Evolutionary conservation across 2,113 vertebrate species (phyloP).

Genomic region (Cephalophus harveyi): DNA sequence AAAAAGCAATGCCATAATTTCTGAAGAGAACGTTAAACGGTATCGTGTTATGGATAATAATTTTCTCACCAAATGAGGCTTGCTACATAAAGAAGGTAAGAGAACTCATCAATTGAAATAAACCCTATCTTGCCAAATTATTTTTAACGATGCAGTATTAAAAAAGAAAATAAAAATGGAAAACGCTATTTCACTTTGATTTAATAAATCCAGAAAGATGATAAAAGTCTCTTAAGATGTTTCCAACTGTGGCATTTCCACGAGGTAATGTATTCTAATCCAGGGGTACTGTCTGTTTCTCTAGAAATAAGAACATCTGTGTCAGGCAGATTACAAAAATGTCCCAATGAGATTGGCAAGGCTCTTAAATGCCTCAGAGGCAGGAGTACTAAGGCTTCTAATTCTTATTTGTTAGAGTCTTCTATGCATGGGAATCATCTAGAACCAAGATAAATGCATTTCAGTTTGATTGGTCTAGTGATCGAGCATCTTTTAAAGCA

Average conservation of each 20-base stretch:
- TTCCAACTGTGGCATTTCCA: background rate
- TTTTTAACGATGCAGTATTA: conserved; percentile 51
- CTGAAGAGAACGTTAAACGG: conserved; percentile 49
- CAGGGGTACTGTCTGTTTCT: background rate
- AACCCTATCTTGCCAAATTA: conserved; percentile 74
- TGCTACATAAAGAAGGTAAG: conserved; percentile 58
- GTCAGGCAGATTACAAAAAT: background rate
- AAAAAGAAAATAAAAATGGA: conserved; percentile 50
- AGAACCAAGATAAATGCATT: conserved; percentile 22
- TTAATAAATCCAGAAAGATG: conserved; percentile 56
- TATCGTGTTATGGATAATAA: conserved; percentile 68
- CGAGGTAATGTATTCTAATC: background rate
- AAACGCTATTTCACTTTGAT: conserved; percentile 53
- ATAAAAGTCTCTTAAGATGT: conserved; percentile 62
- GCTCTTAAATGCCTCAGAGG: background rate
- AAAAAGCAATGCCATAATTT: conserved; percentile 58
- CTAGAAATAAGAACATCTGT: background rate
- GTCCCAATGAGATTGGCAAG: background rate
- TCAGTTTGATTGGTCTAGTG: background rate
- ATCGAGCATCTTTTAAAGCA: conserved; percentile 40
- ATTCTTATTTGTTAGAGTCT: background rate
- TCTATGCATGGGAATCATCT: background rate
- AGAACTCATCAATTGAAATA: conserved; percentile 45
- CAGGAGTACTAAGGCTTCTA: background rate
- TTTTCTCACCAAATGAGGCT: conserved; percentile 63